phyloP scores from a whole-genome alignment of 2,797 vertebrate species.

The Sciaenops ocellatus region DNA sequence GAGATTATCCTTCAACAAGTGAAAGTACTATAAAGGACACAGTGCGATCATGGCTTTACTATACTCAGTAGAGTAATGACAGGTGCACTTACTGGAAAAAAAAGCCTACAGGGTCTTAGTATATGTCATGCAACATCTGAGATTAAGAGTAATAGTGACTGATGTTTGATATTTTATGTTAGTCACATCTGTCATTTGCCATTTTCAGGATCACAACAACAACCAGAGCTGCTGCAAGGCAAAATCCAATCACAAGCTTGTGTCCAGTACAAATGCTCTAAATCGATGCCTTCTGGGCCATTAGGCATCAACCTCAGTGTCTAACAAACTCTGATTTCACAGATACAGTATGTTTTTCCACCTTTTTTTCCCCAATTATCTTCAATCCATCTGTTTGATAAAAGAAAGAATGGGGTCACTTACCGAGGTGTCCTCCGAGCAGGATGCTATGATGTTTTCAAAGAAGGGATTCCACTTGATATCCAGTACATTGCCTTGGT shows the following conservation, averaged over 20 bases:
- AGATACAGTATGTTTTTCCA: not conserved
- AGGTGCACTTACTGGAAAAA: slow-evolving; percentile 34
- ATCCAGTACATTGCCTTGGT: slow-evolving; percentile 97
- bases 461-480: slow-evolving; percentile 99
- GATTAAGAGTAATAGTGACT: slow-evolving; percentile 27
- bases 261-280: not conserved
- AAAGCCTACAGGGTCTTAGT: not conserved
- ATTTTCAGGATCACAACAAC: slow-evolving; percentile 29
- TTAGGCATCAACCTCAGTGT: not conserved
- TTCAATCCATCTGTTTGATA: not conserved
- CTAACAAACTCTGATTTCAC: not conserved
- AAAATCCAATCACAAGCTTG: slow-evolving; percentile 26
- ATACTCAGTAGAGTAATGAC: slow-evolving; percentile 17
- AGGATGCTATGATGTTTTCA: slow-evolving; percentile 97
- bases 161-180: slow-evolving; percentile 13
- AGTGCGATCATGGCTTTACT: slow-evolving; percentile 9
- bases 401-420: slow-evolving; percentile 66
- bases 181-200: slow-evolving; percentile 25
- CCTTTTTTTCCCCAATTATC: not conserved
- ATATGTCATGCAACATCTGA: not conserved
- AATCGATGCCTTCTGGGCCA: slow-evolving; percentile 13
- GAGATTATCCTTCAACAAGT: slow-evolving; percentile 75
- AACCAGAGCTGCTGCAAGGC: slow-evolving; percentile 10
- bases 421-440: slow-evolving; percentile 97
- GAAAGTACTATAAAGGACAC: slow-evolving; percentile 52